Percentiles rank a stretch among this genome's conserved stretches.
Conservation (phyloP, 2,797 vertebrate species). For the Urosaurus nigricauda region DNA sequence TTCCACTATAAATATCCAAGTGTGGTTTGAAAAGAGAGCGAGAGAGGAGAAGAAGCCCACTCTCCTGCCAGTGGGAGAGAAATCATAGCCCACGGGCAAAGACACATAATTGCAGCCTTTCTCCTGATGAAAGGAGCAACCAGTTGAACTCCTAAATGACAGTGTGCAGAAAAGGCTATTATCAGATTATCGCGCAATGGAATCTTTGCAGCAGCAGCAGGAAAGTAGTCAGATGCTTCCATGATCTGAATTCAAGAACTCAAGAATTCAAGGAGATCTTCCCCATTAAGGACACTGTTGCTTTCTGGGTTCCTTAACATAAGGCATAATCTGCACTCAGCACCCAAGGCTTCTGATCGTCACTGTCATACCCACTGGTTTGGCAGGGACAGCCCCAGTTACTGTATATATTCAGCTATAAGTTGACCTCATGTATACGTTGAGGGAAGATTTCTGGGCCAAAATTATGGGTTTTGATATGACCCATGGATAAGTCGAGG, state of each 20-base stretch:
- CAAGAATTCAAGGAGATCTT: neutral
- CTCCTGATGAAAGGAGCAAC: constrained; percentile 64
- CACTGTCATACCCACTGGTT: neutral
- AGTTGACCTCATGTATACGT: too few relatives aligned
- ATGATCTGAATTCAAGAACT: neutral
- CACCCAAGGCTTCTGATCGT: neutral
- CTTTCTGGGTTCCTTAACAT: neutral
- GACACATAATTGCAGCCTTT: constrained; percentile 64
- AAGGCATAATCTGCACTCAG: neutral
- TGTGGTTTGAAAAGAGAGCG: constrained; percentile 50
- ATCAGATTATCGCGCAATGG: constrained; percentile 56
- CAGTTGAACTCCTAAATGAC: constrained; percentile 55
- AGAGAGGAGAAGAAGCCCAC: neutral
- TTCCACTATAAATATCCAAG: constrained; percentile 61
- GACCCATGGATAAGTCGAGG: too few relatives aligned
- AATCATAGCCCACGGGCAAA: constrained; percentile 66
- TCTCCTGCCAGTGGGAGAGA: constrained; percentile 56
- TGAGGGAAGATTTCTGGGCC: too few relatives aligned
- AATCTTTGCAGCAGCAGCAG: constrained; percentile 31
- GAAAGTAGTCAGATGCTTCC: neutral
- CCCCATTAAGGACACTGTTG: neutral
- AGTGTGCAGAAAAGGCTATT: constrained; percentile 52
- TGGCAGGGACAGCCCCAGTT: too few relatives aligned
- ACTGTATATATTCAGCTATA: too few relatives aligned
- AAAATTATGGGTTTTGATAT: too few relatives aligned